Conservation (phyloP, 2,888 invertebrate genomes). For the Schizaphis graminum region DNA sequence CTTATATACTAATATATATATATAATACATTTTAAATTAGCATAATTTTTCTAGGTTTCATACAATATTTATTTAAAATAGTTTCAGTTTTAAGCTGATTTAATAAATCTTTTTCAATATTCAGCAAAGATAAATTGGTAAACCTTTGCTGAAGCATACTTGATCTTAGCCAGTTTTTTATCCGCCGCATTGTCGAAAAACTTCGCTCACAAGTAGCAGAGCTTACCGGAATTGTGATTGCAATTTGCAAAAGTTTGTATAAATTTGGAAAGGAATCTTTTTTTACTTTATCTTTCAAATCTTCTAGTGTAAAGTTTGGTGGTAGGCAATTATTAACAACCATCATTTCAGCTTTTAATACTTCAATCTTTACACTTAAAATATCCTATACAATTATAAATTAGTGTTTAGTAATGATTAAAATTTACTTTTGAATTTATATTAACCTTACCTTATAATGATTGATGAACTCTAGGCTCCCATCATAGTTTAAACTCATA, state of each 20-base stretch:
- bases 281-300: conserved; percentile 11
- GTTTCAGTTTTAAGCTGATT: not conserved
- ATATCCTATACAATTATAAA: conserved; percentile 7
- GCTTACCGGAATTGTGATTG: conserved; percentile 14
- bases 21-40: not conserved
- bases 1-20: too few species aligned
- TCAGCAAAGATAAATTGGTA: conserved; percentile 18
- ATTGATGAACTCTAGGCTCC: not conserved
- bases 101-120: conserved; percentile 26
- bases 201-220: too few species aligned
- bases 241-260: conserved; percentile 18
- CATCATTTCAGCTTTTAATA: conserved; percentile 27
- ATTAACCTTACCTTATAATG: not conserved
- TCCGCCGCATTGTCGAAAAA: conserved; percentile 22
- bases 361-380: not conserved
- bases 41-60: conserved; percentile 1
- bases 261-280: conserved; percentile 30
- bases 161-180: conserved; percentile 45
- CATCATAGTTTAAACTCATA: conserved; percentile 29
- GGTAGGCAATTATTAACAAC: conserved; percentile 33
- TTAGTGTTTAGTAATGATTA: not conserved
- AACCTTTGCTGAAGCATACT: conserved; percentile 46
- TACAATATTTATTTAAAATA: not conserved
- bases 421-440: not conserved
- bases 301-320: conserved; percentile 30